Evolutionary conservation across 2,888 invertebrate genomes (phyloP), one percentile per base, ranked within the genome.

Genomic region (Magallana nippona): DNA sequence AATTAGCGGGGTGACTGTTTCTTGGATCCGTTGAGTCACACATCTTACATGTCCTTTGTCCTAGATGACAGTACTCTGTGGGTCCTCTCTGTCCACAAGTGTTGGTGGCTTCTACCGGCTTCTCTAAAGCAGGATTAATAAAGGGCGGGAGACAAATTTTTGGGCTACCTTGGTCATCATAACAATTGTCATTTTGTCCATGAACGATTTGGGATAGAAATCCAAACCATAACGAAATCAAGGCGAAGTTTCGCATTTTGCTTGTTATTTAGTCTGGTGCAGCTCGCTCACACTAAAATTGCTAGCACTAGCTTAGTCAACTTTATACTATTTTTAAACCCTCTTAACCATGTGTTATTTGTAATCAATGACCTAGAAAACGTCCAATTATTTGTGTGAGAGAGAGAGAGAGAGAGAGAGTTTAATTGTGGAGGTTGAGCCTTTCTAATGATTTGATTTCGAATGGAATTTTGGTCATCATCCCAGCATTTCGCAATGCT

Each of bases 61-160:
- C 94, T 94, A 99, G 99, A 86, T 97, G 96, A 94, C 99, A 99
- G 94, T 96, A 99, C 93, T 97, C 93, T 63, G 91, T 91, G n/a
- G 90, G 88, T n/a, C 87, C 85, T 79, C 96, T 95, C 91, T 97
- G 96, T 0, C 99, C 99, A 92, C 99, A 99, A 1, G 99, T 99
- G 94, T 99, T 99, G 19, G 98, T 98, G 13, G 98, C 97, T 89
- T 98, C 97, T 94, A 99, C 97, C 87, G 96, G 95, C 82, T 97
- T 96, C 93, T 96, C 96, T 95, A 97, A 99, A 11, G 99, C 99
- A 5, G 98, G 98, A 94, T 99, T 99, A 93, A 97, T 97, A 95
- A 99, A 99, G 91, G 97, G 97, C 0, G 99, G 99, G 92, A 98
- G 97, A 94, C 99, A 99, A 95, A 97, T 96, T 97, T 98, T 96